A percentile compares a stretch with the other conserved stretches of the same genome.
phyloP scores from a whole-genome alignment of 1,140 invertebrate species.

The Saccostrea glomerata region DNA sequence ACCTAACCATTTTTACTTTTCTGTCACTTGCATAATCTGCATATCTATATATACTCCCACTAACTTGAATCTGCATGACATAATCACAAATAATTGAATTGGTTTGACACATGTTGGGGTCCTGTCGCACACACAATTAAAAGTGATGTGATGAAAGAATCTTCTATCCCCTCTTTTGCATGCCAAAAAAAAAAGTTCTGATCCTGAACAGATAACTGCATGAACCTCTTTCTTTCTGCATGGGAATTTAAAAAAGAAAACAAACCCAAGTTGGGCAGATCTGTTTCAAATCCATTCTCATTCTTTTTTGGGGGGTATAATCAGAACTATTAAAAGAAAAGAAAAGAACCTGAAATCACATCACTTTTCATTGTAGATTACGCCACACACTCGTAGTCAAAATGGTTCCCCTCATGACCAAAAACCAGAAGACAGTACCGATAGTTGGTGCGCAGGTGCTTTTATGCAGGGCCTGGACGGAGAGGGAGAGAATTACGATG shows the following conservation, averaged over 20 bases:
- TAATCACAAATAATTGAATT: not conserved
- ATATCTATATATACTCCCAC: not conserved
- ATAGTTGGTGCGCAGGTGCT: slow-evolving; percentile 43
- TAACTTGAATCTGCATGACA: not conserved
- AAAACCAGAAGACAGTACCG: slow-evolving; percentile 53
- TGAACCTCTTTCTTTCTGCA: slow-evolving; percentile 13
- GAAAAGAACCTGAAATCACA: slow-evolving; percentile 44
- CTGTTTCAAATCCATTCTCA: slow-evolving; percentile 28
- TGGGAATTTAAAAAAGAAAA: not conserved
- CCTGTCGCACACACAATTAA: slow-evolving; percentile 39
- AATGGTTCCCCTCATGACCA: slow-evolving; percentile 47
- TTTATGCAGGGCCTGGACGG: slow-evolving; percentile 50
- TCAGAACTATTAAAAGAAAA: not conserved
- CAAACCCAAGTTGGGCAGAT: slow-evolving; percentile 32
- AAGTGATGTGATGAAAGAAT: slow-evolving; percentile 48
- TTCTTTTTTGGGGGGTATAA: not conserved
- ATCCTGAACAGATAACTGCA: slow-evolving; percentile 31
- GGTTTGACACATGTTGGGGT: slow-evolving; percentile 25
- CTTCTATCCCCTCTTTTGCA: slow-evolving; percentile 41
- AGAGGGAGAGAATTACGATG: slow-evolving; percentile 42
- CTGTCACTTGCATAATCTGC: not conserved
- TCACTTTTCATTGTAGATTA: slow-evolving; percentile 58
- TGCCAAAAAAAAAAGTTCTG: slow-evolving; percentile 32
- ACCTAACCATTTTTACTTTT: not conserved
- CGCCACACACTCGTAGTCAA: slow-evolving; percentile 46